These are phyloP conservation scores for Pitta sordida DNA, from an alignment of 2,113 vertebrate species.

Conservation along the genomic window DNA sequence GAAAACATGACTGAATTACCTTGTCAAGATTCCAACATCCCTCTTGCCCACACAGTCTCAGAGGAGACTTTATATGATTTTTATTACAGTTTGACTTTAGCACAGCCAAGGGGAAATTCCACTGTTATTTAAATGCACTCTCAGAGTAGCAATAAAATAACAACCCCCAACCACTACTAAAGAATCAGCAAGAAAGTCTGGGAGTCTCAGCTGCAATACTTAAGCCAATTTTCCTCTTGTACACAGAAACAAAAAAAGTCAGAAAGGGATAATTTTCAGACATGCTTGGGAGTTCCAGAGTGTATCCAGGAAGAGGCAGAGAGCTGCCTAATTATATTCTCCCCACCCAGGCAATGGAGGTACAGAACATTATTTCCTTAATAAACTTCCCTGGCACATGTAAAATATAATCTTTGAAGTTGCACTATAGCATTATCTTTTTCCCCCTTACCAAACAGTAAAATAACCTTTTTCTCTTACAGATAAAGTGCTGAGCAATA, in stretches of 20 bases:
- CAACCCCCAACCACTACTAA: not conserved
- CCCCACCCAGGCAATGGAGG: not conserved
- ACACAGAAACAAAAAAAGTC: not conserved
- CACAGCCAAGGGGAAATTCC: conserved; percentile 35
- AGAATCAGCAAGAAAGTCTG: not conserved
- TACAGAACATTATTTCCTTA: not conserved
- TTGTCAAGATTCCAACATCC: not conserved
- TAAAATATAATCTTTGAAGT: not conserved
- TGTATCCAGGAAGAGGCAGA: not conserved
- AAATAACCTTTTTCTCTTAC: not conserved
- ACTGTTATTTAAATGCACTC: conserved; percentile 30
- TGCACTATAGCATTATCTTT: not conserved
- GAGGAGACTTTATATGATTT: not conserved
- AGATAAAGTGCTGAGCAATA: not conserved
- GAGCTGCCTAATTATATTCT: not conserved
- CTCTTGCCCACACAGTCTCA: conserved; percentile 11
- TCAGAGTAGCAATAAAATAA: not conserved
- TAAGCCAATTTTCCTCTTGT: not conserved
- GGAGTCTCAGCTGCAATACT: not conserved
- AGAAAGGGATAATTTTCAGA: not conserved
- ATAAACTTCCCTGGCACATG: not conserved
- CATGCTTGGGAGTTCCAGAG: not conserved
- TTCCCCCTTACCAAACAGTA: not conserved
- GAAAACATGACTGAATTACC: not conserved
- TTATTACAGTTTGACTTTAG: not conserved